Evolutionary conservation across 2,797 vertebrate species (phyloP).

Genomic region (Dallia pectoralis): DNA sequence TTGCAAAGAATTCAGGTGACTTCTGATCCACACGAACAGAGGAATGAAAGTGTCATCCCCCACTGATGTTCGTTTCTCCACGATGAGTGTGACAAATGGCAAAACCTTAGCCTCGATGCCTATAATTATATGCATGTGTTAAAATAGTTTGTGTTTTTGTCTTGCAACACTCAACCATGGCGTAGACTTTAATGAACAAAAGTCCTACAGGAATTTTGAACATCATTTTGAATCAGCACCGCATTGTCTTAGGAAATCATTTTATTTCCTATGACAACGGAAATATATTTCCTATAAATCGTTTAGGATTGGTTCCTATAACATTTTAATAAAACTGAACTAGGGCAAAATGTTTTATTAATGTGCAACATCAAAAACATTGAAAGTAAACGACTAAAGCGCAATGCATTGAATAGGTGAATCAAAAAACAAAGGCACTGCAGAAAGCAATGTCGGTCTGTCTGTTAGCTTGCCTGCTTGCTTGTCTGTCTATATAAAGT

Average conservation of each 20-base stretch:
- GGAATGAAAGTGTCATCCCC: too few species aligned
- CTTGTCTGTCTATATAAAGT: neutral
- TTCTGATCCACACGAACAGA: neutral
- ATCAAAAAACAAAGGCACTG: neutral
- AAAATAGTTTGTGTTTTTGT: neutral
- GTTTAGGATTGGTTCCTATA: too few species aligned
- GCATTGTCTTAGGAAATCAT: too few species aligned
- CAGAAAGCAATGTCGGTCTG: neutral
- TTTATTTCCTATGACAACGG: too few species aligned
- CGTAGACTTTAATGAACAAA: too few species aligned
- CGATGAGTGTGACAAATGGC: neutral
- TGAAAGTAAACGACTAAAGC: neutral
- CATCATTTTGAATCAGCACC: too few species aligned
- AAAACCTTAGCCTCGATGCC: neutral
- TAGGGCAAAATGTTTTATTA: neutral
- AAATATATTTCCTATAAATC: too few species aligned
- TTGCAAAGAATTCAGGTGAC: neutral
- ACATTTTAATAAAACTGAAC: too few species aligned
- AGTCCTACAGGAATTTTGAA: too few species aligned
- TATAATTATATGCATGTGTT: neutral
- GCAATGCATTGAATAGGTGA: neutral
- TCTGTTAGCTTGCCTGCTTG: neutral
- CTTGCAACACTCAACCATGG: neutral
- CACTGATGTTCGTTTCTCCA: neutral
- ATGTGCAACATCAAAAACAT: neutral